phyloP scores from a whole-genome alignment of 1,140 invertebrate species.

The Camponotus vicinus region DNA sequence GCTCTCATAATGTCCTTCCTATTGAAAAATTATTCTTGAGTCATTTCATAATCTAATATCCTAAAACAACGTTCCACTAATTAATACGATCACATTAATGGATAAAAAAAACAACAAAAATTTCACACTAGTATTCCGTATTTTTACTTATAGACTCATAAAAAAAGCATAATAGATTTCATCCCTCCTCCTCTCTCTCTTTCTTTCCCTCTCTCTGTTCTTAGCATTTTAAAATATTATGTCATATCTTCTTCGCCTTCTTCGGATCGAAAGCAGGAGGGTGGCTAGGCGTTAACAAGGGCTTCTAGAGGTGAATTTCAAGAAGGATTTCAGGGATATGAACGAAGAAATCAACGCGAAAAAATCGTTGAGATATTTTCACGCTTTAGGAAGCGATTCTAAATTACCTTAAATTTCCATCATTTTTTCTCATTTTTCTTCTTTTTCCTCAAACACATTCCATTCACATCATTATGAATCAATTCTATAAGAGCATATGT shows the following conservation, averaged over 20 bases:
- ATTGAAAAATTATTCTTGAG: conserved; percentile 9
- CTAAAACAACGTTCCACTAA: conserved; percentile 39
- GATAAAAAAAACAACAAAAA: conserved; percentile 2
- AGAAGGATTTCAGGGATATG: conserved; percentile 35
- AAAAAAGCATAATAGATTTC: conserved; percentile 52
- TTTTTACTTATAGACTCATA: background rate
- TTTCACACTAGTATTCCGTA: background rate
- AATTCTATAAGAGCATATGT: background rate
- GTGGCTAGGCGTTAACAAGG: background rate
- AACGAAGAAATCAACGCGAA: conserved; percentile 49
- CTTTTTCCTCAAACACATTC: conserved; percentile 27
- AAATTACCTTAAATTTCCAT: conserved; percentile 47
- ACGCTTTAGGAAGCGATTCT: background rate
- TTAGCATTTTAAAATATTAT: conserved; percentile 30
- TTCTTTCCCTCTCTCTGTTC: background rate
- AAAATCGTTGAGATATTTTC: conserved; percentile 53
- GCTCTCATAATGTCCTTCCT: background rate
- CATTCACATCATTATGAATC: conserved; percentile 24
- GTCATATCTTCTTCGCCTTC: background rate
- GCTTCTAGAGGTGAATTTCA: conserved; percentile 7
- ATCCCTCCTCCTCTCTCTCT: background rate
- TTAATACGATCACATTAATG: conserved; percentile 22
- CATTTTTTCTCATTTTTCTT: conserved; percentile 12
- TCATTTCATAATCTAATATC: conserved; percentile 22
- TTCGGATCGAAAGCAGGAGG: background rate